Conservation (phyloP, 64 coral and sea anemone species). For the Montipora capricornis region DNA sequence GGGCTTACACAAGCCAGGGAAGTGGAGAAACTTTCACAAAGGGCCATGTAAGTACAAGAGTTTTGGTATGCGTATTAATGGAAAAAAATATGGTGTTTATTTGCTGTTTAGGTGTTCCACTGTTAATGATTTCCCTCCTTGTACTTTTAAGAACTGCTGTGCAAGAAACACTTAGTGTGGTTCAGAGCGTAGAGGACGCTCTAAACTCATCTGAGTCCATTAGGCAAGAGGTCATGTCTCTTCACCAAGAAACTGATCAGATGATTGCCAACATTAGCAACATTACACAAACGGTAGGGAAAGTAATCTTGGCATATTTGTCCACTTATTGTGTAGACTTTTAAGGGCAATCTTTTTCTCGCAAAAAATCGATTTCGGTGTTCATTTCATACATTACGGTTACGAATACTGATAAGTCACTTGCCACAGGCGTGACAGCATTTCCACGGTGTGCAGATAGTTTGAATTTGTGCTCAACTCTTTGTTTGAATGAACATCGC, state of each 20-base stretch:
- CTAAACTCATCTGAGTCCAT: slow-evolving; percentile 44
- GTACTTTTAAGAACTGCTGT: slow-evolving; percentile 73
- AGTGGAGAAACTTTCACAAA: slow-evolving; percentile 77
- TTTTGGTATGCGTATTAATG: not conserved
- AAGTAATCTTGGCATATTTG: not conserved
- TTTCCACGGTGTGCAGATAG: too few species aligned
- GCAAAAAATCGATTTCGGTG: not conserved
- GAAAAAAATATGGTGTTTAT: too few species aligned
- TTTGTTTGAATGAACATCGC: too few species aligned
- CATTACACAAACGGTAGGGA: slow-evolving; percentile 78
- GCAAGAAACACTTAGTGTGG: slow-evolving; percentile 70
- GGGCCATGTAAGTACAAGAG: slow-evolving; percentile 80
- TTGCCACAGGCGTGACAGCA: too few species aligned
- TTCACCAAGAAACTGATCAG: slow-evolving; percentile 77
- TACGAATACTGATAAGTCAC: too few species aligned
- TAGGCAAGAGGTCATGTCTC: slow-evolving; percentile 26
- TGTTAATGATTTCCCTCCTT: not conserved
- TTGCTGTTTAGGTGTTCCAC: not conserved
- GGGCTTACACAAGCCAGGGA: slow-evolving; percentile 72
- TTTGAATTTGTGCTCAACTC: too few species aligned
- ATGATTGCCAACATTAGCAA: slow-evolving; percentile 72
- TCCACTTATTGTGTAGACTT: not conserved
- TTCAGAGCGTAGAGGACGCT: slow-evolving; percentile 72
- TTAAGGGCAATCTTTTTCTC: not conserved
- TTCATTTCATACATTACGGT: not conserved